phyloP scores from a whole-genome alignment of 1,140 invertebrate species.

The Trinorchestia longiramus region DNA sequence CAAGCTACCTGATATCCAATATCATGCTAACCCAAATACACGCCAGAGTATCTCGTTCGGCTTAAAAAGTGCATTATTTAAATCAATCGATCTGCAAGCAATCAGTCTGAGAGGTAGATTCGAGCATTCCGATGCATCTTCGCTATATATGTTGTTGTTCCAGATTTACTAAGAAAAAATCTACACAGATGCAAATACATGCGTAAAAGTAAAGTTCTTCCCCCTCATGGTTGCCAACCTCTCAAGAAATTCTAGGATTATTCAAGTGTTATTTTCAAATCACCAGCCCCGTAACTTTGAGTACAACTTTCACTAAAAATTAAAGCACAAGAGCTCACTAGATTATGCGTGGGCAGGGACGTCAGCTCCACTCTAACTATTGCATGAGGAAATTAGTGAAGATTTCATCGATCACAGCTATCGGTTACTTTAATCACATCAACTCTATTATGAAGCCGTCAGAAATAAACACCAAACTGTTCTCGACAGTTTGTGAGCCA shows the following conservation, averaged over 20 bases:
- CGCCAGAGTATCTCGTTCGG: not conserved
- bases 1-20: not conserved
- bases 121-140: not conserved
- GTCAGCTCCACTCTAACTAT: not conserved
- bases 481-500: not conserved
- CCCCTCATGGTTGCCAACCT: not conserved
- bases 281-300: not conserved
- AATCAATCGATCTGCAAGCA: not conserved
- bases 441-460: not conserved
- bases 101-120: not conserved
- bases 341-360: not conserved
- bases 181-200: not conserved
- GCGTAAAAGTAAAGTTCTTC: not conserved
- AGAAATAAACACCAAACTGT: not conserved
- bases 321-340: not conserved
- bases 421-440: not conserved
- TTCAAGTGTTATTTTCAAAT: not conserved
- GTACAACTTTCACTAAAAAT: not conserved
- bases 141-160: not conserved
- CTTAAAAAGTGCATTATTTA: not conserved
- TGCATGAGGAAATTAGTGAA: not conserved
- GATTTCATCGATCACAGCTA: not conserved
- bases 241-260: not conserved
- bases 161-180: not conserved
- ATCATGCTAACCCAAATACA: not conserved